Conservation (phyloP, 2,888 invertebrate genomes). For the Dexiosoma caninum region DNA sequence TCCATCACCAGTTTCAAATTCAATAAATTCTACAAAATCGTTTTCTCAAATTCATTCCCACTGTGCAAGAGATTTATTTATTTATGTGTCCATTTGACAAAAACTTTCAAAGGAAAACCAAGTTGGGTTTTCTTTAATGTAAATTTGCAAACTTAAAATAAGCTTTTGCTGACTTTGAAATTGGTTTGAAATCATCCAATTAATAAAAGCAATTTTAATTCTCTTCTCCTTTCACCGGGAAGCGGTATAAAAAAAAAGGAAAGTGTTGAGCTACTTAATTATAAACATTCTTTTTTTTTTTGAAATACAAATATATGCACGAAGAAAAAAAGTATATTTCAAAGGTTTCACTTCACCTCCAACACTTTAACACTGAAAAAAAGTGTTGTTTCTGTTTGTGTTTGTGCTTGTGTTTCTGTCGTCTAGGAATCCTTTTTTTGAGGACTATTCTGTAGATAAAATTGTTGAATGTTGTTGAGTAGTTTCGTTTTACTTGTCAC, state of each 20-base stretch:
- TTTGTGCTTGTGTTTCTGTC: no score
- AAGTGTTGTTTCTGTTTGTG: background rate
- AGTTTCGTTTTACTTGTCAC: slow-evolving; percentile 20
- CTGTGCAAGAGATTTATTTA: no score
- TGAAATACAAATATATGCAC: background rate
- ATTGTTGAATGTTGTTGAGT: background rate
- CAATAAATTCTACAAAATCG: no score
- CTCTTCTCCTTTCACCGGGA: background rate
- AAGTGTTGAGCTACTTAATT: background rate
- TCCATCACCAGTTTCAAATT: no score
- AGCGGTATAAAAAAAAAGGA: background rate
- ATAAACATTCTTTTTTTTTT: background rate
- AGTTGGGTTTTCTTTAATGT: background rate
- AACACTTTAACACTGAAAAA: slow-evolving; percentile 12
- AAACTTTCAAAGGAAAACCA: background rate
- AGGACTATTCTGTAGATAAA: background rate
- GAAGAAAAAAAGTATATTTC: background rate
- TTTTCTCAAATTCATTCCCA: no score
- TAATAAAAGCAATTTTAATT: background rate
- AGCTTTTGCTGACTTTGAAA: background rate
- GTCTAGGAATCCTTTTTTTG: slow-evolving; percentile 1
- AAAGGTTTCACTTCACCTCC: background rate
- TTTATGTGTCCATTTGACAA: no score
- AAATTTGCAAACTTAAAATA: background rate
- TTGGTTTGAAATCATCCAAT: background rate